These are phyloP conservation scores for Raja brachyura DNA, from an alignment of 2,113 vertebrate species.

Conservation along the genomic window DNA sequence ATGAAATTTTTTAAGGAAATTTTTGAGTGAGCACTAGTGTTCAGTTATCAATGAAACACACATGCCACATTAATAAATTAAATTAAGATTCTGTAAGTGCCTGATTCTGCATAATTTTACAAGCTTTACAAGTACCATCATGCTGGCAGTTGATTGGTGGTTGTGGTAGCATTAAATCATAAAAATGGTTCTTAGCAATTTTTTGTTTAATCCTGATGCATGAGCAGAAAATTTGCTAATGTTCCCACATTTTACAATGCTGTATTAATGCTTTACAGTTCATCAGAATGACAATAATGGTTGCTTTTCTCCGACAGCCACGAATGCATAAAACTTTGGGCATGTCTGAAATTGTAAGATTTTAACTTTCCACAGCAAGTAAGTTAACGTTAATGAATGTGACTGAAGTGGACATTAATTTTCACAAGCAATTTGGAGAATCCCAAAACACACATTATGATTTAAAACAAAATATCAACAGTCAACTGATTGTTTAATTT, in stretches of 20 bases:
- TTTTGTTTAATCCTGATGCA: constrained; percentile 25
- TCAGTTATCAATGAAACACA: constrained; percentile 4
- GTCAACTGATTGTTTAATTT: not conserved
- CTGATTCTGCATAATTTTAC: constrained; percentile 28
- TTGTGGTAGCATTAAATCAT: constrained; percentile 24
- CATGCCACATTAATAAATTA: not conserved
- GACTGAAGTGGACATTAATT: not conserved
- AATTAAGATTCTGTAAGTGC: constrained; percentile 29
- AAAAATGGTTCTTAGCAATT: not conserved
- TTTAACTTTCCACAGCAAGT: not conserved
- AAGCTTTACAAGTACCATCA: constrained; percentile 10
- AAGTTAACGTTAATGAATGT: not conserved
- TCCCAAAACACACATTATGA: not conserved
- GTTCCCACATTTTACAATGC: not conserved
- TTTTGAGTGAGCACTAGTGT: not conserved
- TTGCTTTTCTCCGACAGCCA: not conserved
- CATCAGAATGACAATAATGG: not conserved
- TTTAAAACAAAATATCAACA: not conserved
- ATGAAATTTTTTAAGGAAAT: not conserved
- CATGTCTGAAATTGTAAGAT: not conserved
- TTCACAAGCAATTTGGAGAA: not conserved
- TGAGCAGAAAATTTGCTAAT: constrained; percentile 33
- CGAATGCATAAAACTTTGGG: not conserved
- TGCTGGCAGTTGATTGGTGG: constrained; percentile 22
- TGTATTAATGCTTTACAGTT: not conserved